Base-by-base conservation (phyloP, 2,113 vertebrate species). In the Pycnonotus jocosus region DNA sequence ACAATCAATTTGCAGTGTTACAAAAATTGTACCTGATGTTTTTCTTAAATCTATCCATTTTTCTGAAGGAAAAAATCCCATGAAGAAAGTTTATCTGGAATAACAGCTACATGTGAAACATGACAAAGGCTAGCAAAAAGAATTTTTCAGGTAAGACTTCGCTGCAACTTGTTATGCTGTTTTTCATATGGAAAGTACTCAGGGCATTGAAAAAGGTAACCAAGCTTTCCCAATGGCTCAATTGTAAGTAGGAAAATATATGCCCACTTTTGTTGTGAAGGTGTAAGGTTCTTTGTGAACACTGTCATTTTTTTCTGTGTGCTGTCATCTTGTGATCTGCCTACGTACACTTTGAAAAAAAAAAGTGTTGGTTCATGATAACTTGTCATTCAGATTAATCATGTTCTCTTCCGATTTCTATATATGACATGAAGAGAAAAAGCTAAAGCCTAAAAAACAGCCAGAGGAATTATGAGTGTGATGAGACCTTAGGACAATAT, bases 181-280 rank as follows among this genome's bases (percentile, higher is more conserved):
- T 81, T 78, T 89, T 86, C 44, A 57, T 69, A 58, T 3, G 80
- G 40, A 42, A 88, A 62, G 53, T 78, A 44, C 28, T 35, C 12
- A 10, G 62, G 44, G 8, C 30, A 17, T 10, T 88, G 82, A 74
- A 95, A 93, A 94, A 80, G 60, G 71, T 87, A 81, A 69, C 44
- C 9, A 38, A 31, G 70, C 74, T 70, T 64, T 61, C 79, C 96
- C 86, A 93, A 61, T 40, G 69, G 65, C 60, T 86, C 30, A 84
- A 10, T 45, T 92, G 68, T 96, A 93, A 70, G 33, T 45, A 90
- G 70, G 74, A 90, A 91, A 96, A 92, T 70, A 76, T 20, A 76
- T 81, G 88, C 64, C 77, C 31, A 21, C 78, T 93, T 80, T 15
- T 47, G 50, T 23, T 40, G 35, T 5, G 54, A 81, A 82, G 81